These are phyloP conservation scores for Cataglyphis rosenhaueri DNA, from an alignment of 2,888 invertebrate genomes.

Conservation along the genomic window DNA sequence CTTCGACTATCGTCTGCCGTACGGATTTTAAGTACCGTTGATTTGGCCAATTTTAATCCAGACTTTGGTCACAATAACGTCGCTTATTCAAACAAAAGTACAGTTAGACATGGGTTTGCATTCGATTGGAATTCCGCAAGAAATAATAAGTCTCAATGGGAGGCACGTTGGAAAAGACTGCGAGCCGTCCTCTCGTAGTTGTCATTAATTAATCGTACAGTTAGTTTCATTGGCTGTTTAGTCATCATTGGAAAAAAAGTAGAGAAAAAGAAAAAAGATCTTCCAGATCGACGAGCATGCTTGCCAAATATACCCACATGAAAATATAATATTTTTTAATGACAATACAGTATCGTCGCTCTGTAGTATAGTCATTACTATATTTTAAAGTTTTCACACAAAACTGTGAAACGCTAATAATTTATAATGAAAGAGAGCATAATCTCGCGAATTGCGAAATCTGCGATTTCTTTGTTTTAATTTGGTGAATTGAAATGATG, in stretches of 20 bases:
- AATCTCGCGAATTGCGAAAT: constrained; percentile 18
- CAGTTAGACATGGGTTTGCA: constrained; percentile 66
- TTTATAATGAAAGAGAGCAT: constrained; percentile 33
- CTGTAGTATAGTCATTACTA: constrained; percentile 64
- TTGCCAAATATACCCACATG: constrained; percentile 78
- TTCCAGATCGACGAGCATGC: constrained; percentile 74
- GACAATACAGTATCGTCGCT: constrained; percentile 73
- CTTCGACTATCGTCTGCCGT: constrained; percentile 78
- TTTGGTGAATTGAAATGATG: constrained; percentile 30
- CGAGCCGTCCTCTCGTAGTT: constrained; percentile 81
- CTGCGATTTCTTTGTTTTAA: constrained; percentile 29
- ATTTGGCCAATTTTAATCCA: constrained; percentile 67
- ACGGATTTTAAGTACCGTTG: constrained; percentile 75
- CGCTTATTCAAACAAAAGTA: constrained; percentile 42
- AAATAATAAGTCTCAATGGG: constrained; percentile 74
- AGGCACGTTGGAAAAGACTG: constrained; percentile 77
- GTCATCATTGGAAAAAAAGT: constrained; percentile 43
- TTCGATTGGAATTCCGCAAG: constrained; percentile 72
- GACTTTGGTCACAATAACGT: constrained; percentile 58
- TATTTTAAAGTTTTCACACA: constrained; percentile 61
- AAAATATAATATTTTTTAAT: constrained; percentile 80
- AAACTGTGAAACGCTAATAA: constrained; percentile 42
- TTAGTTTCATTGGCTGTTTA: constrained; percentile 56
- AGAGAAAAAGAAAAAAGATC: constrained; percentile 61
- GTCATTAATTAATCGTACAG: constrained; percentile 43